phyloP scores from a whole-genome alignment of 2,888 invertebrate species.

The Drosophila histrio region DNA sequence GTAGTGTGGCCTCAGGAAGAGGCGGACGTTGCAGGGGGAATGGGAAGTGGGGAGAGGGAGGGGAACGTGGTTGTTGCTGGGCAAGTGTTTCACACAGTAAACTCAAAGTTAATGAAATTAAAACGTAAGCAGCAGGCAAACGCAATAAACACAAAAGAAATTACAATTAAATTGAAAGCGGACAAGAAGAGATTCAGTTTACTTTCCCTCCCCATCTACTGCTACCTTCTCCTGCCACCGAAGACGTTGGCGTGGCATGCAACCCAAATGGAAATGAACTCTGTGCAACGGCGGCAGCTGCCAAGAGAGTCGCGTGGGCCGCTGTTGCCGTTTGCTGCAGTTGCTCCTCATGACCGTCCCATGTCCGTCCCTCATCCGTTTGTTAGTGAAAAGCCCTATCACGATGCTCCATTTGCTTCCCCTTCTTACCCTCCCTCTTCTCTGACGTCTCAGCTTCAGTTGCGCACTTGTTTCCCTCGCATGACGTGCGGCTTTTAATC shows the following conservation, averaged over 20 bases:
- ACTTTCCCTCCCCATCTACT: not conserved
- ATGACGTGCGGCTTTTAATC: slow-evolving; percentile 78
- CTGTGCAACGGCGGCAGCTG: slow-evolving; percentile 12
- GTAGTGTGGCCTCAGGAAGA: slow-evolving; percentile 10
- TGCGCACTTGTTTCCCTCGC: slow-evolving; percentile 38
- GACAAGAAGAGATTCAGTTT: slow-evolving; percentile 51
- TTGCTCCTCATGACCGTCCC: slow-evolving; percentile 22
- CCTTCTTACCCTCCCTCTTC: not conserved
- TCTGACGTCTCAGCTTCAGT: slow-evolving; percentile 12
- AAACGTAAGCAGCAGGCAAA: slow-evolving; percentile 76
- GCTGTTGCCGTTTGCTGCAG: slow-evolving; percentile 35
- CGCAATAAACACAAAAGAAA: slow-evolving; percentile 79
- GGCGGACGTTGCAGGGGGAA: not conserved
- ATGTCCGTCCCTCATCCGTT: slow-evolving; percentile 16
- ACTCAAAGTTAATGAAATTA: slow-evolving; percentile 77
- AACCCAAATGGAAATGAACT: slow-evolving; percentile 77
- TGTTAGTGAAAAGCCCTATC: slow-evolving; percentile 51
- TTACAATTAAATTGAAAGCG: slow-evolving; percentile 78
- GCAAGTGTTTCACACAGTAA: slow-evolving; percentile 77
- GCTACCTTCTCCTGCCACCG: not conserved
- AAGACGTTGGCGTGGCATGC: slow-evolving; percentile 60
- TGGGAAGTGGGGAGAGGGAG: not conserved
- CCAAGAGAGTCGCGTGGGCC: slow-evolving; percentile 60
- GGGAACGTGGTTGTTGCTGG: slow-evolving; percentile 1
- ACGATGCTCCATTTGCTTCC: slow-evolving; percentile 71